Percentiles rank a stretch among this genome's conserved stretches.
Evolutionary conservation across 2,888 invertebrate species (phyloP).

Genomic region (Diogma glabrata): DNA sequence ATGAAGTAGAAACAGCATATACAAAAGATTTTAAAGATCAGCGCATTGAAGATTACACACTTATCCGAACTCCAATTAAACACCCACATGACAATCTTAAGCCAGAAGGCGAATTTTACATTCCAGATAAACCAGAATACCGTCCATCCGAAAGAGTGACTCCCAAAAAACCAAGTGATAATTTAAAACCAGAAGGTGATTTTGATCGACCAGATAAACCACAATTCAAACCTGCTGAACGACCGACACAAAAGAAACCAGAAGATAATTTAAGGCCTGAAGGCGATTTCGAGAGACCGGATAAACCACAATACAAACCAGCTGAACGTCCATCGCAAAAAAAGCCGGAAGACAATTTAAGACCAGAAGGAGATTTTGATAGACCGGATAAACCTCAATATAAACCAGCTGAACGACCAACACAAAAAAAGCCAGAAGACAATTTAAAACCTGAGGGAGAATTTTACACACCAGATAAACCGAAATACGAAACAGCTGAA

Average conservation of each 20-base stretch:
- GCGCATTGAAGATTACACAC: not conserved
- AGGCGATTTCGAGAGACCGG: slow-evolving; percentile 32
- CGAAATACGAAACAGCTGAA: slow-evolving; percentile 40
- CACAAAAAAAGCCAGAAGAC: slow-evolving; percentile 35
- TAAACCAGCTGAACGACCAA: slow-evolving; percentile 39
- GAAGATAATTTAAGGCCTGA: slow-evolving; percentile 40
- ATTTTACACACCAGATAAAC: slow-evolving; percentile 37
- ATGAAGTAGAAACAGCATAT: slow-evolving; percentile 49
- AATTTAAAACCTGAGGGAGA: slow-evolving; percentile 42
- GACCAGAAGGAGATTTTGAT: slow-evolving; percentile 38
- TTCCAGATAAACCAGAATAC: slow-evolving; percentile 33
- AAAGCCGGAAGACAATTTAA: slow-evolving; percentile 35
- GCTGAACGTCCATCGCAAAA: slow-evolving; percentile 42
- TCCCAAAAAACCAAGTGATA: slow-evolving; percentile 38
- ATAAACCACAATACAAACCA: slow-evolving; percentile 32
- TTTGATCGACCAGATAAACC: slow-evolving; percentile 34
- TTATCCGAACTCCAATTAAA: slow-evolving; percentile 21
- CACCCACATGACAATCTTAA: slow-evolving; percentile 40
- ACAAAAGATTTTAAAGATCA: slow-evolving; percentile 41
- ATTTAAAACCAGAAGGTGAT: slow-evolving; percentile 42
- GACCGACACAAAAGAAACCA: slow-evolving; percentile 28
- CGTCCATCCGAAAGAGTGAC: slow-evolving; percentile 36
- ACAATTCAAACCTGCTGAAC: slow-evolving; percentile 27
- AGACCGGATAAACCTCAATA: slow-evolving; percentile 33
- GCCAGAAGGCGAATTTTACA: slow-evolving; percentile 38